Percentiles rank a stretch among this genome's conserved stretches.
Conservation (phyloP, 2,113 vertebrate species). For the Myocastor coypus region DNA sequence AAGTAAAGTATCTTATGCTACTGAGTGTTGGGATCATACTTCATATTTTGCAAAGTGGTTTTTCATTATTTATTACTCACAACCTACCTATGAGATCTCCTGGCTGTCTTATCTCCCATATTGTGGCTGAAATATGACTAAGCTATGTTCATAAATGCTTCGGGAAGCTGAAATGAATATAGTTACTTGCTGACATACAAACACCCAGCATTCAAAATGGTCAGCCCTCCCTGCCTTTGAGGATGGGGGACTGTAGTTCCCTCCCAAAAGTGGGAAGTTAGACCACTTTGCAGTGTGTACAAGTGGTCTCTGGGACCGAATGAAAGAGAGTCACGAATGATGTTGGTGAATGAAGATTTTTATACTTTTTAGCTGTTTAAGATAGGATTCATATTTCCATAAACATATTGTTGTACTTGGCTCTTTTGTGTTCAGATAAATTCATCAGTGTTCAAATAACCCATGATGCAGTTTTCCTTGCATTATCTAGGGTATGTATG, state of each 20-base stretch:
- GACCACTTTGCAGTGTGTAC: neutral
- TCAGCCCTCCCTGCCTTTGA: conserved; percentile 41
- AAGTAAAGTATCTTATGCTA: conserved; percentile 64
- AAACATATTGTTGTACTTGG: neutral
- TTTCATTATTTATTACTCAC: conserved; percentile 79
- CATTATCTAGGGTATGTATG: neutral
- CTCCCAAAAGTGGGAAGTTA: neutral
- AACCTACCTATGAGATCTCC: conserved; percentile 70
- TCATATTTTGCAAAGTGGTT: conserved; percentile 77
- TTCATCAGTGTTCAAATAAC: neutral
- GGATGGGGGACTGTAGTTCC: neutral
- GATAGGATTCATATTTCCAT: neutral
- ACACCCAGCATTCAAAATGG: conserved; percentile 63
- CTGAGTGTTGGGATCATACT: conserved; percentile 59
- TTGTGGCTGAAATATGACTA: conserved; percentile 77
- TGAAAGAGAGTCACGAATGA: neutral
- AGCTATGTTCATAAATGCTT: conserved; percentile 73
- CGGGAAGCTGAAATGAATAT: conserved; percentile 72
- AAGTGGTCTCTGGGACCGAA: neutral
- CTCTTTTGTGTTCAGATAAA: neutral
- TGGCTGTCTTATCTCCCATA: conserved; percentile 72
- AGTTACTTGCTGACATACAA: conserved; percentile 61
- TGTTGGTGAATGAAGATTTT: neutral
- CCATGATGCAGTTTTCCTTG: neutral
- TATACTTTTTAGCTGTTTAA: neutral